Evolutionary conservation across 1,140 invertebrate genomes (phyloP).

Genomic region (Hycleus phaleratus): DNA sequence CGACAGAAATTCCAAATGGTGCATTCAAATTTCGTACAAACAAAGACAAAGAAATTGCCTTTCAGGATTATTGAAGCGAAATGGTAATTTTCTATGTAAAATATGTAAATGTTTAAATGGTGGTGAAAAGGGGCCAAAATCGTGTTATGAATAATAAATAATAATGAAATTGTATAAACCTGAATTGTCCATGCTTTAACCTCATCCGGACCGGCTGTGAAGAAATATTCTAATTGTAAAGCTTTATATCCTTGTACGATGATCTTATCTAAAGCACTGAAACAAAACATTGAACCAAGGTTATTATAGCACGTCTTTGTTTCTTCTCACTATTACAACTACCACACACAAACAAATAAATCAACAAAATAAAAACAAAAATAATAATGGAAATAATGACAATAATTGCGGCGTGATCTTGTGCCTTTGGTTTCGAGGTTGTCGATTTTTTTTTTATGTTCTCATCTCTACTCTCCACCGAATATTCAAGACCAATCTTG

Average conservation of each 20-base stretch:
- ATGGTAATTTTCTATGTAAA: too few relatives aligned
- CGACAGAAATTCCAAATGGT: too few relatives aligned
- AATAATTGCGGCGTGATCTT: conserved; percentile 1
- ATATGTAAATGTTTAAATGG: too few relatives aligned
- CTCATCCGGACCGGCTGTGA: conserved; percentile 94
- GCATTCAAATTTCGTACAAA: too few relatives aligned
- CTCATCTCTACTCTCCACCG: too few relatives aligned
- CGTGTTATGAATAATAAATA: neutral
- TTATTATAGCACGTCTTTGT: neutral
- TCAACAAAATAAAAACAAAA: neutral
- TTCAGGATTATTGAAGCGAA: too few relatives aligned
- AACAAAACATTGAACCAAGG: conserved; percentile 21
- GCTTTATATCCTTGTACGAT: conserved; percentile 96
- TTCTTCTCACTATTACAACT: too few relatives aligned
- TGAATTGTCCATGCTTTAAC: conserved; percentile 99
- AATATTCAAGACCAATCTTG: too few relatives aligned
- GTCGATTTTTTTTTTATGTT: too few relatives aligned
- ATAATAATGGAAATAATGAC: conserved; percentile 6
- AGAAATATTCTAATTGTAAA: conserved; percentile 93
- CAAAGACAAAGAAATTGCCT: too few relatives aligned
- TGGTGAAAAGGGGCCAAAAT: too few relatives aligned
- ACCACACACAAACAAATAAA: too few relatives aligned
- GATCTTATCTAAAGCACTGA: conserved; percentile 90
- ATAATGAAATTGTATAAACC: conserved; percentile 45
- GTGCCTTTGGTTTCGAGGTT: conserved; percentile 1